Evolutionary conservation across 2,113 vertebrate genomes (phyloP).

Genomic region (Pseudopodoces humilis): DNA sequence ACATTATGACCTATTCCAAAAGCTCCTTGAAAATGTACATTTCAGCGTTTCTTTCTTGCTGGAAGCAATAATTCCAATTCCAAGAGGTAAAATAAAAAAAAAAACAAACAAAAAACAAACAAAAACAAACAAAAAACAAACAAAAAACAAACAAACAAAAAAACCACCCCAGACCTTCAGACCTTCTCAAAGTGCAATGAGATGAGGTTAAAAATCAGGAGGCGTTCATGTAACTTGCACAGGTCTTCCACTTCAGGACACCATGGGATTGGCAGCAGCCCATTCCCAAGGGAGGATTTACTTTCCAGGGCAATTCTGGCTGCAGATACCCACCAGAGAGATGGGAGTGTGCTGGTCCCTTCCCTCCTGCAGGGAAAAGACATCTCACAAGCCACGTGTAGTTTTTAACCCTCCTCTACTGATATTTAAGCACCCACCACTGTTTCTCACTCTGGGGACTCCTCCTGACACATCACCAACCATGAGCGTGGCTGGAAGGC

Average conservation of each 20-base stretch:
- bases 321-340: background rate
- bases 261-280: background rate
- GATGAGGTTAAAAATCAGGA: background rate
- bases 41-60: background rate
- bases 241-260: background rate
- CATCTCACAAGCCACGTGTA: fast-evolving
- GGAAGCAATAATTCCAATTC: background rate
- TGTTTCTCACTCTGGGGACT: background rate
- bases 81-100: background rate
- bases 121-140: too few relatives aligned
- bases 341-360: background rate
- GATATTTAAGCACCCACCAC: background rate
- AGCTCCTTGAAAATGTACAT: background rate
- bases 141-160: too few relatives aligned
- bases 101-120: too few relatives aligned
- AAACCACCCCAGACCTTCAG: background rate
- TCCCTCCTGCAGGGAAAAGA: background rate
- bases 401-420: background rate
- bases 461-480: background rate
- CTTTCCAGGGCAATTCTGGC: background rate
- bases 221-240: background rate
- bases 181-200: background rate
- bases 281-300: background rate
- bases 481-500: fast-evolving
- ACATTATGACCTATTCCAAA: background rate